Conservation (phyloP, 2,888 invertebrate species). For the Hyppa rectilinea region DNA sequence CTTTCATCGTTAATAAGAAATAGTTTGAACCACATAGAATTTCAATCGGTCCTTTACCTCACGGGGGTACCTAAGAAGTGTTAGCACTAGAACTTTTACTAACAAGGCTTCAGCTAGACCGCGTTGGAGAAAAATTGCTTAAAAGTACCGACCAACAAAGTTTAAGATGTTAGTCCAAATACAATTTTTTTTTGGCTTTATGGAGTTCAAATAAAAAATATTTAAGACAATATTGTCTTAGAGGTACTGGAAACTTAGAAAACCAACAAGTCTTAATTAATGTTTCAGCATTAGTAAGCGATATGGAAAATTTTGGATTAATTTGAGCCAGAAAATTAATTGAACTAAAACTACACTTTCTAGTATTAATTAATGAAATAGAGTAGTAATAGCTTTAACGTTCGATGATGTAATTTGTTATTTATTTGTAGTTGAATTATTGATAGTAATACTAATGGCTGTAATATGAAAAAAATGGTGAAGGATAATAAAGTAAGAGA, state of each 20-base stretch:
- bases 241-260: conserved; percentile 3
- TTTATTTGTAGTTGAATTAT: not conserved
- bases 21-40: conserved; percentile 44
- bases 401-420: conserved; percentile 4
- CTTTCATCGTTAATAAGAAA: conserved; percentile 49
- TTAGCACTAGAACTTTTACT: conserved; percentile 42
- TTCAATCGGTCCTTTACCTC: conserved; percentile 26
- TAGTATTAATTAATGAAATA: conserved; percentile 23
- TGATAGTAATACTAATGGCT: not conserved
- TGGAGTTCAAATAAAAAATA: conserved; percentile 17
- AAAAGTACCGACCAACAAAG: conserved; percentile 36
- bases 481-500: not conserved
- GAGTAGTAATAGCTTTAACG: conserved; percentile 25
- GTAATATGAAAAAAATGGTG: not conserved
- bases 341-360: not conserved
- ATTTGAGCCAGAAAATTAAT: conserved; percentile 33
- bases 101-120: conserved; percentile 56
- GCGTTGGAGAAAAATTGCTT: conserved; percentile 50
- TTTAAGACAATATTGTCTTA: not conserved
- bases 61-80: conserved; percentile 17
- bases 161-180: conserved; percentile 29
- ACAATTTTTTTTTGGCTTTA: conserved; percentile 17
- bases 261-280: conserved; percentile 10
- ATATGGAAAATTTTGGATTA: conserved; percentile 4
- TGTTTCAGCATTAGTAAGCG: not conserved